A percentile compares a stretch with the other conserved stretches of the same genome.
These are phyloP conservation scores for Oreochromis tanganicae DNA, from an alignment of 2,113 vertebrate genomes.

Conservation along the genomic window DNA sequence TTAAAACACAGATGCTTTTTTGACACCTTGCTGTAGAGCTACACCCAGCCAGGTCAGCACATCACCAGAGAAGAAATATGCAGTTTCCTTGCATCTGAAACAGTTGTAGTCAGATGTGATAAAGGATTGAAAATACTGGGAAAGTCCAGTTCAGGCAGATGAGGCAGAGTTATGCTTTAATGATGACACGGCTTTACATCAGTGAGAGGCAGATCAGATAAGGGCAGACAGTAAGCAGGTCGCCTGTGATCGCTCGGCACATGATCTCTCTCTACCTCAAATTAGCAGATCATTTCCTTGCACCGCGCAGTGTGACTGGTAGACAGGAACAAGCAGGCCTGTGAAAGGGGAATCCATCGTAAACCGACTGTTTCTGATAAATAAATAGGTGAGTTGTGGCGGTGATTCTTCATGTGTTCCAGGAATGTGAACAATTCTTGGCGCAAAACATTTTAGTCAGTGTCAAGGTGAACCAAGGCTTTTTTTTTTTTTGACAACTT, in stretches of 20 bases:
- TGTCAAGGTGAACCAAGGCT: constrained; percentile 2
- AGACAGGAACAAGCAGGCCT: neutral
- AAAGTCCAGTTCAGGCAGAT: neutral
- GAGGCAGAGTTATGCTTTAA: constrained; percentile 13
- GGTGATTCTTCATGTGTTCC: neutral
- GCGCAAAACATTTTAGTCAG: constrained; percentile 4
- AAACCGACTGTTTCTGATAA: constrained; percentile 13
- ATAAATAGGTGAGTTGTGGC: neutral
- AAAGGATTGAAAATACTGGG: neutral
- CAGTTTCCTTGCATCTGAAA: neutral
- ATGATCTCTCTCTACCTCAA: neutral
- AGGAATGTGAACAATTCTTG: neutral
- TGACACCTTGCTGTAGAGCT: neutral
- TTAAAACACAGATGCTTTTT: neutral
- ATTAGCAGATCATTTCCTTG: constrained; percentile 6
- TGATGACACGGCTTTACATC: neutral
- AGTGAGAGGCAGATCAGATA: neutral
- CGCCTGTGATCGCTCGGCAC: neutral
- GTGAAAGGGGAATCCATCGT: neutral
- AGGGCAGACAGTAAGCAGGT: neutral
- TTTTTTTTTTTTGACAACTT: constrained; percentile 22
- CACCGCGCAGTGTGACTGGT: neutral
- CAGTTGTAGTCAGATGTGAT: neutral
- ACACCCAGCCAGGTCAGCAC: neutral
- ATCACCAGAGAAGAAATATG: neutral